phyloP scores from a whole-genome alignment of 2,888 invertebrate species.

The Hypolimnas misippus region DNA sequence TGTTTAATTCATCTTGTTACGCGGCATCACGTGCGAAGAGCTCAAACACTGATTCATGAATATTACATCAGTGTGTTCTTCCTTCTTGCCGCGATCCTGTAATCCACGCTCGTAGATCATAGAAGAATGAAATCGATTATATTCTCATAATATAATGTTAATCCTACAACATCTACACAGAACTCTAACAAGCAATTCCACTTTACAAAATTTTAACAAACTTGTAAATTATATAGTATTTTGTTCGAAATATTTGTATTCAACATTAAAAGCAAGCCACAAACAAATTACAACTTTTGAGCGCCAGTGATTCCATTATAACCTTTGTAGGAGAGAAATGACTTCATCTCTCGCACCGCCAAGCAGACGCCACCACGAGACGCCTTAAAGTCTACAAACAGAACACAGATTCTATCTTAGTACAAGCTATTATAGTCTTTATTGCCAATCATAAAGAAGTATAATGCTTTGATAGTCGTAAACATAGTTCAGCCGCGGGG shows the following conservation, averaged over 20 bases:
- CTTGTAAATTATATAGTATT: not conserved
- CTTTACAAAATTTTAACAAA: not conserved
- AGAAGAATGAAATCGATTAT: constrained; percentile 1
- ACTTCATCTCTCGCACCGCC: constrained; percentile 41
- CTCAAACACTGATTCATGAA: constrained; percentile 28
- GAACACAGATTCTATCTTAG: constrained; percentile 17
- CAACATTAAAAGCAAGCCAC: constrained; percentile 11
- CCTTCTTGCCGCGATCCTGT: constrained; percentile 11
- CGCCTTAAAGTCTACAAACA: constrained; percentile 43
- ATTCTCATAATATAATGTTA: not conserved
- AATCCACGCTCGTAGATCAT: not conserved
- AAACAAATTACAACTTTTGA: constrained; percentile 11
- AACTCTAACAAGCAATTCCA: not conserved
- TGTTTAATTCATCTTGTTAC: constrained; percentile 39
- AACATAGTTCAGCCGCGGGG: constrained; percentile 1
- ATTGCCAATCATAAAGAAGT: not conserved
- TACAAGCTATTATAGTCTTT: constrained; percentile 26
- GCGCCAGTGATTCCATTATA: constrained; percentile 34
- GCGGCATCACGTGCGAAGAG: constrained; percentile 37
- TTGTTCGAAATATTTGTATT: constrained; percentile 6
- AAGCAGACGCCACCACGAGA: constrained; percentile 42
- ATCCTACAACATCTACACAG: not conserved
- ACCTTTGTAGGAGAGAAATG: constrained; percentile 30
- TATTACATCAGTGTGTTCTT: constrained; percentile 29
- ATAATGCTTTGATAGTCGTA: constrained; percentile 2